Percentiles rank a stretch among this genome's conserved stretches.
phyloP scores from a whole-genome alignment of 2,888 invertebrate genomes.

The Adineta ricciae region DNA sequence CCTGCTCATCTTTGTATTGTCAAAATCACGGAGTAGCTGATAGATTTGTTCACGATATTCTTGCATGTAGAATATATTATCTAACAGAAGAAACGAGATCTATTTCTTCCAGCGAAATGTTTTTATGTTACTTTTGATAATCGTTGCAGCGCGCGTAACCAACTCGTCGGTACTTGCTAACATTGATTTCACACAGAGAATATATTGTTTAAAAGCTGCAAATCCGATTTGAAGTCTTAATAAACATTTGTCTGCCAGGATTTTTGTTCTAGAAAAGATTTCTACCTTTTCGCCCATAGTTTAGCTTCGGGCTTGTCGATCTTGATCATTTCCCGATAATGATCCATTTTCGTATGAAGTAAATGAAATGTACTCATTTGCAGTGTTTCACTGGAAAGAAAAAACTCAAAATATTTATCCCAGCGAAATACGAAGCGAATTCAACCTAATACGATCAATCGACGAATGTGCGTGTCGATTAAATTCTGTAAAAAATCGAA shows the following conservation, averaged over 20 bases:
- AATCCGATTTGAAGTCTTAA: background rate
- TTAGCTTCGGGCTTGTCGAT: constrained; percentile 73
- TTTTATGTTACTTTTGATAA: constrained; percentile 62
- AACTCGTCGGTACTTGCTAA: constrained; percentile 67
- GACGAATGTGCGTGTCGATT: constrained; percentile 57
- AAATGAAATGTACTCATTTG: constrained; percentile 82
- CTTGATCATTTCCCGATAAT: constrained; percentile 67
- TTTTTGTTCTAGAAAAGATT: background rate
- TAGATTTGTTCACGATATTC: constrained; percentile 84
- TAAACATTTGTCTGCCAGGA: background rate
- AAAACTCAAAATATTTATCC: background rate
- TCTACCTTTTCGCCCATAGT: constrained; percentile 66
- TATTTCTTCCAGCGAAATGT: too few relatives aligned
- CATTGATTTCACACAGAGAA: constrained; percentile 85
- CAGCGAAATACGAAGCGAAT: background rate
- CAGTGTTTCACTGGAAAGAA: constrained; percentile 71
- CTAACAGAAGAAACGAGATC: constrained; percentile 37
- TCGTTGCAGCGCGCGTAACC: constrained; percentile 68
- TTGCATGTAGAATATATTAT: constrained; percentile 65
- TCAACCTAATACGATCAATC: background rate
- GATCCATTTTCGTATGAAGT: constrained; percentile 80
- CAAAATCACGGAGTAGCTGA: constrained; percentile 67
- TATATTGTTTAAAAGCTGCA: constrained; percentile 44
- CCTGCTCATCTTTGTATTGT: constrained; percentile 76
- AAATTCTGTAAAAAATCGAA: constrained; percentile 93